phyloP scores from a whole-genome alignment of 2,888 invertebrate species.

The Horisme vitalbata region DNA sequence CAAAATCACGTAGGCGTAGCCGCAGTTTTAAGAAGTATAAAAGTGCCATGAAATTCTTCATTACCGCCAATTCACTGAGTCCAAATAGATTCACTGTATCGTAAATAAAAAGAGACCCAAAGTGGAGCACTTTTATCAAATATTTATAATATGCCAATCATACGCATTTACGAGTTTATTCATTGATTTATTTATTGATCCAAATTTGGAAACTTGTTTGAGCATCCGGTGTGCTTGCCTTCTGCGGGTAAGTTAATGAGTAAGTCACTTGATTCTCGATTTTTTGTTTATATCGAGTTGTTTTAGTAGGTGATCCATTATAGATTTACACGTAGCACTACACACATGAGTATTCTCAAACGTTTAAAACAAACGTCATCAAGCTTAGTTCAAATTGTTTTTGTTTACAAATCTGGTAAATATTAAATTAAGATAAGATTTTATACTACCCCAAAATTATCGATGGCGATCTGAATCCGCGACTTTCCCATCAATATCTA shows the following conservation, averaged over 20 bases:
- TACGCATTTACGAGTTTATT: conserved; percentile 51
- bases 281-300: conserved; percentile 7
- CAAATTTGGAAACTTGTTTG: conserved; percentile 45
- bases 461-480: too few species aligned
- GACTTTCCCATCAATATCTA: too few species aligned
- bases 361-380: too few species aligned
- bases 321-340: too few species aligned
- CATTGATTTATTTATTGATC: conserved; percentile 51
- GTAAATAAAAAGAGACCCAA: conserved; percentile 45
- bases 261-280: conserved; percentile 11
- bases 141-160: conserved; percentile 54
- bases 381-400: too few species aligned
- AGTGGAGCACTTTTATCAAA: conserved; percentile 52
- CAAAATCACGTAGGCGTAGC: too few species aligned
- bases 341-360: too few species aligned
- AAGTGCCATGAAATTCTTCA: too few species aligned
- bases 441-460: too few species aligned
- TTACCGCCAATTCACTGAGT: conserved; percentile 26
- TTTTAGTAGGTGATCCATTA: conserved; percentile 9
- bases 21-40: too few species aligned
- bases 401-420: too few species aligned
- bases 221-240: conserved; percentile 39
- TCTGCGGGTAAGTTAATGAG: conserved; percentile 24
- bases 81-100: conserved; percentile 39
- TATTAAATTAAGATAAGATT: too few species aligned